A percentile compares a stretch with the other conserved stretches of the same genome.
phyloP scores from a whole-genome alignment of 2,113 vertebrate species.

The Sylvicapra grimmia region DNA sequence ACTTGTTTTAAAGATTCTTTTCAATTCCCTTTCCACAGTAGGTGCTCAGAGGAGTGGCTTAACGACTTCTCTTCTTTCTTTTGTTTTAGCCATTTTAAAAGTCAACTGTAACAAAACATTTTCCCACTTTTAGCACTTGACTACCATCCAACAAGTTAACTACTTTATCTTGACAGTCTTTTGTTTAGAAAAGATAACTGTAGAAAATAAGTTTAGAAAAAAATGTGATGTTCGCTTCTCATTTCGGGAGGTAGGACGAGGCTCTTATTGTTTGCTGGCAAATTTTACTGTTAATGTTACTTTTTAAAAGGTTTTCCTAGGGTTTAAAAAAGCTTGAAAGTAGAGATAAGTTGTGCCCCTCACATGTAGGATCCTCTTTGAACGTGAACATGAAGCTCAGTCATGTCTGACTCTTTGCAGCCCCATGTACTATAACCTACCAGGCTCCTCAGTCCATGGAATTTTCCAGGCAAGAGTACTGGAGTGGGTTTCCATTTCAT shows the following conservation, averaged over 20 bases:
- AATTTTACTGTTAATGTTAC: background rate
- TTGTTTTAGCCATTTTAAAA: background rate
- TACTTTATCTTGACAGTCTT: background rate
- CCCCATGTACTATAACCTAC: too few species aligned
- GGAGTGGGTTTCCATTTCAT: too few species aligned
- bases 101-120: background rate
- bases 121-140: background rate
- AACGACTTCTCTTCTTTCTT: background rate
- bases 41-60: background rate
- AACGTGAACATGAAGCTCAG: too few species aligned
- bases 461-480: too few species aligned
- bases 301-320: background rate
- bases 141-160: background rate
- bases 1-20: background rate
- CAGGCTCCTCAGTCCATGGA: too few species aligned
- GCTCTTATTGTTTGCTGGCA: background rate
- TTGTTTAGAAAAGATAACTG: conserved; percentile 13
- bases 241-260: background rate
- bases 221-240: background rate
- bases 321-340: background rate
- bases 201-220: background rate
- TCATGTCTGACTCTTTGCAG: too few species aligned
- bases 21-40: background rate
- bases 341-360: background rate
- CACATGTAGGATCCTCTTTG: background rate